Evolutionary conservation across 1,140 invertebrate species (phyloP).

Genomic region (Antheraea mylitta): DNA sequence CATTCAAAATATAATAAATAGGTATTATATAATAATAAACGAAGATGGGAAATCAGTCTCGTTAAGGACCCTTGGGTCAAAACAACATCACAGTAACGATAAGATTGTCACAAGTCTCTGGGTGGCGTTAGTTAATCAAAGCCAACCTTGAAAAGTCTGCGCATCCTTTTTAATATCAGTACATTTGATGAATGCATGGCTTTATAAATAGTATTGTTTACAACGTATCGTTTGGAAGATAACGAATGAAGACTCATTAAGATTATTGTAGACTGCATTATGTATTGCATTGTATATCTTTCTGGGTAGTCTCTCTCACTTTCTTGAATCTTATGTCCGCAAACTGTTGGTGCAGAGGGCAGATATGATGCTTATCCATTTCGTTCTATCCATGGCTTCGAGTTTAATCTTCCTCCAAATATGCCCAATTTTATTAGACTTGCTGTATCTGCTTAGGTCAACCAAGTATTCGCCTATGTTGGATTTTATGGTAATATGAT

Average conservation of each 20-base stretch:
- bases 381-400: too few species aligned
- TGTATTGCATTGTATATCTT: background rate
- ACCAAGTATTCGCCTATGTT: too few species aligned
- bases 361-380: too few species aligned
- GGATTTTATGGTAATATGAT: too few species aligned
- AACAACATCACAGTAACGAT: background rate
- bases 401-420: too few species aligned
- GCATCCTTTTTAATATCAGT: constrained; percentile 24
- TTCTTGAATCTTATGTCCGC: too few species aligned
- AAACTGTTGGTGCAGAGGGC: too few species aligned
- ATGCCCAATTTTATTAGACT: too few species aligned
- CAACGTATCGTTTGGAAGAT: constrained; percentile 22
- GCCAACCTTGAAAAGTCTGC: constrained; percentile 24
- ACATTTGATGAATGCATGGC: constrained; percentile 25
- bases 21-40: background rate
- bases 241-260: constrained; percentile 9
- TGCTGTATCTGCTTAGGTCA: too few species aligned
- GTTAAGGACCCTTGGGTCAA: background rate
- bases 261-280: constrained; percentile 21
- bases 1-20: too few species aligned
- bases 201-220: constrained; percentile 36
- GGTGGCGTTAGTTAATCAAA: constrained; percentile 19
- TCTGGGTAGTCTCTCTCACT: too few species aligned
- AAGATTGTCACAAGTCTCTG: constrained; percentile 7
- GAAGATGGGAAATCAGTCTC: background rate